These are phyloP conservation scores for Nothocercus nigrocapillus DNA, from an alignment of 2,113 vertebrate genomes.

Conservation along the genomic window DNA sequence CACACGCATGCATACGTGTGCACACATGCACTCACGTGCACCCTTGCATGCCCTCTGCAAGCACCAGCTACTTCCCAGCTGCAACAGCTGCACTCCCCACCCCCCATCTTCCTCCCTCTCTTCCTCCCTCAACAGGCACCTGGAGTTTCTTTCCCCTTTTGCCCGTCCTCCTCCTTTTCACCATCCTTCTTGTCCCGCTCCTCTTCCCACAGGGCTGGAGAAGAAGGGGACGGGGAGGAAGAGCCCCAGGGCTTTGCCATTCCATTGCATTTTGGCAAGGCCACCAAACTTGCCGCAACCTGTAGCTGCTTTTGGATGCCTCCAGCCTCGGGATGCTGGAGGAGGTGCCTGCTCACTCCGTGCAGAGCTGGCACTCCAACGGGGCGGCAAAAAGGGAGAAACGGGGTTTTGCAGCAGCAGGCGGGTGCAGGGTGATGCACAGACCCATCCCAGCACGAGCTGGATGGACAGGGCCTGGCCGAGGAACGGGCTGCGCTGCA, in stretches of 20 bases:
- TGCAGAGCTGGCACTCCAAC: no score
- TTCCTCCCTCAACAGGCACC: neutral
- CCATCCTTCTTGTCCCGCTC: neutral
- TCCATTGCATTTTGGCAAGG: neutral
- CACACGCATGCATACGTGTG: no score
- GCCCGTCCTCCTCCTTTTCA: neutral
- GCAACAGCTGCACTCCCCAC: neutral
- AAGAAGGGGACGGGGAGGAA: neutral
- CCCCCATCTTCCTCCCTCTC: neutral
- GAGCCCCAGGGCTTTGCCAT: neutral
- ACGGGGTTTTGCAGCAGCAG: no score
- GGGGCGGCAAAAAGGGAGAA: no score
- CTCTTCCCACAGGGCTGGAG: neutral
- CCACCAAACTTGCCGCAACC: neutral
- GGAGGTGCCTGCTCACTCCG: neutral
- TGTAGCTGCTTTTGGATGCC: neutral
- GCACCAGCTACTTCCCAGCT: neutral
- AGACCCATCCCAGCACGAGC: no score
- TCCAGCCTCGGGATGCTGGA: neutral
- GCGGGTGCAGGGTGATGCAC: no score
- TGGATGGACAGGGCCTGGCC: no score
- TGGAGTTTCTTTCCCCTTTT: neutral
- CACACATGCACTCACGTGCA: no score
- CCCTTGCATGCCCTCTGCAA: rapidly evolving
- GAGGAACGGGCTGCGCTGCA: no score